phyloP scores from a whole-genome alignment of 2,797 vertebrate species.

The Percopsis omiscomaycus region DNA sequence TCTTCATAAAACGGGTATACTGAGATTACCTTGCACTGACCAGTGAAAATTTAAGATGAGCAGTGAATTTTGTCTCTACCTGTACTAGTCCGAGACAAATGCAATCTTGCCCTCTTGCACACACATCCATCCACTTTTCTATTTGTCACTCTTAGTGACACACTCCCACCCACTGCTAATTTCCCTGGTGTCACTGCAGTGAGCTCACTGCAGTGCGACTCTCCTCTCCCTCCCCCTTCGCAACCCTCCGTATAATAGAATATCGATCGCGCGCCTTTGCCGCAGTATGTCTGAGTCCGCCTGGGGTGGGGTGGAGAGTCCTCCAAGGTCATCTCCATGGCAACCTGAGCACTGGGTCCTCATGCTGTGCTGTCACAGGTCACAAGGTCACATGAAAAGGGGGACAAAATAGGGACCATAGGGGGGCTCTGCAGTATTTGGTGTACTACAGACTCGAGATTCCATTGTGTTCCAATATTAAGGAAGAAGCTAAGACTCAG shows the following conservation, averaged over 20 bases:
- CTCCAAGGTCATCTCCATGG: conserved; percentile 82
- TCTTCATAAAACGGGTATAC: too few relatives aligned
- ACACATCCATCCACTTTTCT: conserved; percentile 39
- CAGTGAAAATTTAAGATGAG: conserved; percentile 39
- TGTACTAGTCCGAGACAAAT: conserved; percentile 18
- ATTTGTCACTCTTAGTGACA: conserved; percentile 63
- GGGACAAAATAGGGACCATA: conserved; percentile 34
- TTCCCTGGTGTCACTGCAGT: conserved; percentile 71
- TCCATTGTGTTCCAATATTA: conserved; percentile 48
- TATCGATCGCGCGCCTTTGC: conserved; percentile 81
- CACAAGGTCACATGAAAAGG: conserved; percentile 64
- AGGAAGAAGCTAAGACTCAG: conserved; percentile 33
- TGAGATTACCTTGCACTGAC: conserved; percentile 31
- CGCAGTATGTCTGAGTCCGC: conserved; percentile 72
- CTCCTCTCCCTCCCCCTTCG: conserved; percentile 44
- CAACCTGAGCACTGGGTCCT: conserved; percentile 74
- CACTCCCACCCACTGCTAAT: conserved; percentile 63
- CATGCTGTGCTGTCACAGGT: conserved; percentile 69
- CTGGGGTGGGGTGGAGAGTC: conserved; percentile 41
- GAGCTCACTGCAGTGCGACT: conserved; percentile 77
- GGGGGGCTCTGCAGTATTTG: conserved; percentile 50
- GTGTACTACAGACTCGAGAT: conserved; percentile 21
- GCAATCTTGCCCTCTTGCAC: conserved; percentile 30
- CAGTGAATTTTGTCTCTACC: conserved; percentile 34
- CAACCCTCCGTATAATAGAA: conserved; percentile 80